phyloP scores from a whole-genome alignment of 2,113 vertebrate genomes.

The Daboia siamensis region DNA sequence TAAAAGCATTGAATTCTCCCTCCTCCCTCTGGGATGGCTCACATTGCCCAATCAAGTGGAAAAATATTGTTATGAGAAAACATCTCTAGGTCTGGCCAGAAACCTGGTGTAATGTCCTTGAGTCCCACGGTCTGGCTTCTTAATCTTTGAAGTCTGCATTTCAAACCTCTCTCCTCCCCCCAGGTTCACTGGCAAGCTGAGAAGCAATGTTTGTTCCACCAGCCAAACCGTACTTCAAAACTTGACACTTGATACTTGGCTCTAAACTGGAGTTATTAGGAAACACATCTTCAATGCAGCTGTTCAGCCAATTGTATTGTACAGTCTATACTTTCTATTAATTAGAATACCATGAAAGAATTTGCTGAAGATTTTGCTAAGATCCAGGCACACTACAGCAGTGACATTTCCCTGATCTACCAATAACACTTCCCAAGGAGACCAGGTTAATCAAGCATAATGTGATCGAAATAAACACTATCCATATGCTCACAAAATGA shows the following conservation, averaged over 20 bases:
- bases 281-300: neutral
- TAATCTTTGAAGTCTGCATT: too few relatives aligned
- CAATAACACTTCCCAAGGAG: neutral
- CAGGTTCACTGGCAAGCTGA: too few relatives aligned
- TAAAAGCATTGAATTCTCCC: too few relatives aligned
- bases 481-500: neutral
- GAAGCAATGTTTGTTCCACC: too few relatives aligned
- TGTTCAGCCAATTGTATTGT: neutral
- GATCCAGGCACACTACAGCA: neutral
- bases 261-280: neutral
- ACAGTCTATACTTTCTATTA: neutral
- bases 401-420: neutral
- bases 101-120: too few relatives aligned
- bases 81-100: too few relatives aligned
- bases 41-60: too few relatives aligned
- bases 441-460: neutral
- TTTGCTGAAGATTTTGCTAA: neutral
- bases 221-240: too few relatives aligned
- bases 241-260: neutral
- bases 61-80: too few relatives aligned
- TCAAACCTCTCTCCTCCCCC: too few relatives aligned
- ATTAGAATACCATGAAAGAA: neutral
- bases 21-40: too few relatives aligned
- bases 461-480: neutral
- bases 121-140: too few relatives aligned